phyloP scores from a whole-genome alignment of 2,113 vertebrate genomes.

The Podiceps cristatus region DNA sequence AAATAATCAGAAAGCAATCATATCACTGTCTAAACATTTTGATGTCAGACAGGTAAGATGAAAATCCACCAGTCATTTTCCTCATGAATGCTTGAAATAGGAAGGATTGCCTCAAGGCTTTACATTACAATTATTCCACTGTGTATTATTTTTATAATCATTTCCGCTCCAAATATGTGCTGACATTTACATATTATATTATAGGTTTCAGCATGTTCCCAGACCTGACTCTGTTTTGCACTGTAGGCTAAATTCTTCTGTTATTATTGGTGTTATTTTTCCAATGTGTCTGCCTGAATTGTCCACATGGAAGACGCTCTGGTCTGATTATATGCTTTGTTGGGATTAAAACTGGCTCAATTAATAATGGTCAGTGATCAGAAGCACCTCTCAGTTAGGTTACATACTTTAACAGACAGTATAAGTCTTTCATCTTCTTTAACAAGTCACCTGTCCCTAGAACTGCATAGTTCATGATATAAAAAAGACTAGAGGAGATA shows the following conservation, averaged over 20 bases:
- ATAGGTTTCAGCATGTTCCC: constrained; percentile 51
- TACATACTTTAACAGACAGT: not conserved
- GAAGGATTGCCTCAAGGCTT: constrained; percentile 33
- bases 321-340: not conserved
- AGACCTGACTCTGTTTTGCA: constrained; percentile 42
- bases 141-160: constrained; percentile 43
- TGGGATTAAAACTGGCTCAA: constrained; percentile 1
- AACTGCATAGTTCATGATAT: not conserved
- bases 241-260: constrained; percentile 46
- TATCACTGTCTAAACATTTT: not conserved
- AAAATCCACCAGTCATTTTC: constrained; percentile 14
- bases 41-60: not conserved
- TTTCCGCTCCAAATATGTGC: constrained; percentile 36
- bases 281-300: not conserved
- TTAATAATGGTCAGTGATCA: constrained; percentile 49
- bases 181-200: constrained; percentile 36
- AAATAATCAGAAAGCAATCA: not conserved
- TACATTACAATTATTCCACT: constrained; percentile 33
- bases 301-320: constrained; percentile 1
- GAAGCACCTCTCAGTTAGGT: not conserved
- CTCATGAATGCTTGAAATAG: not conserved
- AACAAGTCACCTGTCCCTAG: not conserved
- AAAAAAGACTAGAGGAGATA: not conserved
- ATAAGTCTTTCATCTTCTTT: not conserved
- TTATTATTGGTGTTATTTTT: constrained; percentile 23